These are phyloP conservation scores for Rhinichthys osculus DNA, from an alignment of 2,797 vertebrate species.

Conservation along the genomic window DNA sequence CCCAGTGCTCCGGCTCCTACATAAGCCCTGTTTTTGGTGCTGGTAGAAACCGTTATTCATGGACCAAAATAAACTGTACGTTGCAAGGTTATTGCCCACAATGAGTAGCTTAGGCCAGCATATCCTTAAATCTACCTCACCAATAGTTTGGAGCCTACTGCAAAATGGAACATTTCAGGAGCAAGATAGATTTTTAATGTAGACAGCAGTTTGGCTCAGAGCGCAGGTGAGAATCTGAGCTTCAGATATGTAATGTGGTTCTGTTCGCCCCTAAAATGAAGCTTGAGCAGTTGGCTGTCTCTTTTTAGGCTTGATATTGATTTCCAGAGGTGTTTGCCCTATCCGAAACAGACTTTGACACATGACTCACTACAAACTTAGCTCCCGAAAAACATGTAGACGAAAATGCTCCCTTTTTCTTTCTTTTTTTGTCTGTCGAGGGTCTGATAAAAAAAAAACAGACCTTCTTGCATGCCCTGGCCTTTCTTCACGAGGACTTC, in stretches of 20 bases:
- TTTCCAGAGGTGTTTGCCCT: constrained; percentile 1
- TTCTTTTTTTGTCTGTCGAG: constrained; percentile 25
- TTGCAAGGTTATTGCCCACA: constrained; percentile 48
- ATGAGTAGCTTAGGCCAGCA: constrained; percentile 45
- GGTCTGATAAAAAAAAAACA: constrained; percentile 42
- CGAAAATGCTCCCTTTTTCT: constrained; percentile 7
- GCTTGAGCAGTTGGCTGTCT: background rate
- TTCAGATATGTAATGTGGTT: constrained; percentile 4
- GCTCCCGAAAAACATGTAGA: constrained; percentile 12
- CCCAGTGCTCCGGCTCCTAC: constrained; percentile 15
- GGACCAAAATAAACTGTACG: constrained; percentile 48
- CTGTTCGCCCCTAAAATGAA: background rate
- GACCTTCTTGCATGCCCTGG: constrained; percentile 6
- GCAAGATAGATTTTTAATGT: constrained; percentile 12
- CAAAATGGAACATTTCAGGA: constrained; percentile 25
- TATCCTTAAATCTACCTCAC: constrained; percentile 43
- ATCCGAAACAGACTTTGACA: constrained; percentile 16
- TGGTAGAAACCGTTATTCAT: constrained; percentile 35
- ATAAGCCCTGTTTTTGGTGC: constrained; percentile 35
- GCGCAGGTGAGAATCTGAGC: background rate
- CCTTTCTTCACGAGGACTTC: constrained; percentile 41
- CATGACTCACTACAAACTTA: constrained; percentile 1
- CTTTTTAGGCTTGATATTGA: constrained; percentile 7
- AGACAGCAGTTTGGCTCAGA: constrained; percentile 15
- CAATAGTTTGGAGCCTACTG: constrained; percentile 11